Percentiles rank a stretch among this genome's conserved stretches.
Conservation (phyloP, 2,888 invertebrate species). For the Thymelicus lineola region DNA sequence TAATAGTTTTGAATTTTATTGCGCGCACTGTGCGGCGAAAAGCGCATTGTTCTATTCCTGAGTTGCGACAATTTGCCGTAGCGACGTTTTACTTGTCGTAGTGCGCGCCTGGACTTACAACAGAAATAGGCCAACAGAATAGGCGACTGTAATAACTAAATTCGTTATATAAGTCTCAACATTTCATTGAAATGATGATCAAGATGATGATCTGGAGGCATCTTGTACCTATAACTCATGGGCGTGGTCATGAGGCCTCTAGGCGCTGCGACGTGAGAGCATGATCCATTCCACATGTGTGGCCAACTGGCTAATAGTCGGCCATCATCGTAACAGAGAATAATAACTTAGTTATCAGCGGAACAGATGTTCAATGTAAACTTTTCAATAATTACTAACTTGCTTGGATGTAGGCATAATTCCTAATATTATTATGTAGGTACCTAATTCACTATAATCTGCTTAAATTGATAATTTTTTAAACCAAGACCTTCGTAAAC, state of each 20-base stretch:
- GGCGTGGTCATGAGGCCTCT: constrained; percentile 59
- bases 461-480: too few relatives aligned
- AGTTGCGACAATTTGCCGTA: too few relatives aligned
- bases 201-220: constrained; percentile 10
- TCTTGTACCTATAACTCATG: constrained; percentile 39
- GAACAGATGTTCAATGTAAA: constrained; percentile 26
- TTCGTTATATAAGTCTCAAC: too few relatives aligned
- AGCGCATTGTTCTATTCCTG: too few relatives aligned
- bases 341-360: constrained; percentile 4
- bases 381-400: background rate
- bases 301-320: constrained; percentile 60
- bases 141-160: too few relatives aligned
- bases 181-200: constrained; percentile 10
- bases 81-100: too few relatives aligned
- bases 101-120: too few relatives aligned
- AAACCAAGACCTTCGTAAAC: too few relatives aligned
- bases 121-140: too few relatives aligned
- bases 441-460: too few relatives aligned
- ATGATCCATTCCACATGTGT: constrained; percentile 63
- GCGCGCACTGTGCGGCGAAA: too few relatives aligned
- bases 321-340: constrained; percentile 11
- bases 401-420: background rate
- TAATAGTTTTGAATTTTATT: too few relatives aligned
- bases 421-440: background rate
- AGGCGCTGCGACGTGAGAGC: constrained; percentile 60